These are phyloP conservation scores for Heliconius hermathena DNA, from an alignment of 1,140 invertebrate species.

Conservation along the genomic window DNA sequence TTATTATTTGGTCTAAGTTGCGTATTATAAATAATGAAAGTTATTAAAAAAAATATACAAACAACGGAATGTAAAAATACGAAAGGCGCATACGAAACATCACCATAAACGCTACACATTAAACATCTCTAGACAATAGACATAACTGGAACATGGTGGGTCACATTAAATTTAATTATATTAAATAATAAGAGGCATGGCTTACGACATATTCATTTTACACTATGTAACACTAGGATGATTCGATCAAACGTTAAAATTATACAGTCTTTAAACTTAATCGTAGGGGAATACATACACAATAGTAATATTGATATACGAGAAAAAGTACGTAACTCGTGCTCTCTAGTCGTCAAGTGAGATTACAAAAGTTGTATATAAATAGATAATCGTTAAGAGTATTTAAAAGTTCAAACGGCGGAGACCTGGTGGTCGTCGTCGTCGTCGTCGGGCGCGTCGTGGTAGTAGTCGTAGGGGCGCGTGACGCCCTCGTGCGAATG, in stretches of 20 bases:
- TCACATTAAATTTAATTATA: slow-evolving; percentile 66
- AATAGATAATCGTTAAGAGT: slow-evolving; percentile 75
- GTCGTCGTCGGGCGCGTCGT: slow-evolving; percentile 87
- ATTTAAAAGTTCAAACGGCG: slow-evolving; percentile 76
- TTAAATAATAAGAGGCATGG: slow-evolving; percentile 71
- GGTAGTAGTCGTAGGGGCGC: slow-evolving; percentile 86
- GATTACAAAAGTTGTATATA: slow-evolving; percentile 78
- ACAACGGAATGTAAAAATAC: slow-evolving; percentile 80
- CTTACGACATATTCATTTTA: slow-evolving; percentile 67
- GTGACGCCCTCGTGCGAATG: slow-evolving; percentile 93
- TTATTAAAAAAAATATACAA: slow-evolving; percentile 73
- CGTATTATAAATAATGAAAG: slow-evolving; percentile 79
- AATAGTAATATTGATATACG: slow-evolving; percentile 62
- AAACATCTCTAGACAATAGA: slow-evolving; percentile 67
- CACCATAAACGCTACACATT: slow-evolving; percentile 69
- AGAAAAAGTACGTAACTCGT: slow-evolving; percentile 71
- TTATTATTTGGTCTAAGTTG: slow-evolving; percentile 82
- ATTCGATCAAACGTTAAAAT: slow-evolving; percentile 67
- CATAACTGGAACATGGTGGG: slow-evolving; percentile 80
- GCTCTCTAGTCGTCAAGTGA: slow-evolving; percentile 77
- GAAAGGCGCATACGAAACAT: slow-evolving; percentile 62
- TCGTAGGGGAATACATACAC: slow-evolving; percentile 72
- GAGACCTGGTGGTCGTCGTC: slow-evolving; percentile 84
- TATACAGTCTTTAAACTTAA: slow-evolving; percentile 81
- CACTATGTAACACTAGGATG: slow-evolving; percentile 77